Evolutionary conservation across 2,888 invertebrate genomes (phyloP).

Genomic region (Ypsolopha sequella): DNA sequence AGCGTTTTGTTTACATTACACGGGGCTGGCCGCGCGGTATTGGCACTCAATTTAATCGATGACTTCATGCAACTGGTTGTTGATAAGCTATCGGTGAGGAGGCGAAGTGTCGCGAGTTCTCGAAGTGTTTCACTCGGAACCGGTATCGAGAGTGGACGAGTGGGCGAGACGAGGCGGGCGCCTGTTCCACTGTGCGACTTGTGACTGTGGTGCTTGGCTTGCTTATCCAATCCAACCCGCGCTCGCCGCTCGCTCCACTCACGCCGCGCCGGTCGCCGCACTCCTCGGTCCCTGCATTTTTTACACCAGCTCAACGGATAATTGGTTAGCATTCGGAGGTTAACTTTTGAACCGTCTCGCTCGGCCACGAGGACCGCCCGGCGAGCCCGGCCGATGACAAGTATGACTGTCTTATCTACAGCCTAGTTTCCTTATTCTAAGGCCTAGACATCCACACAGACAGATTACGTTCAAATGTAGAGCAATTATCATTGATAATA

Average conservation of each 20-base stretch:
- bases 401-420: too few relatives aligned
- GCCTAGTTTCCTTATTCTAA: too few relatives aligned
- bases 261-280: conserved; percentile 6
- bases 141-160: conserved; percentile 29
- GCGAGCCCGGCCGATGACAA: background rate
- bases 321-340: conserved; percentile 53
- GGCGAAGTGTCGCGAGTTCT: conserved; percentile 14
- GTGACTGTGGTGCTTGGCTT: conserved; percentile 31
- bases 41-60: conserved; percentile 54
- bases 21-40: conserved; percentile 7
- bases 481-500: too few relatives aligned
- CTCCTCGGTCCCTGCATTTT: conserved; percentile 40
- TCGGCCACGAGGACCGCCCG: conserved; percentile 1
- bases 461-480: too few relatives aligned
- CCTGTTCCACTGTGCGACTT: conserved; percentile 30
- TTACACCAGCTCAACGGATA: conserved; percentile 34
- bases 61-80: conserved; percentile 61
- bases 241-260: conserved; percentile 3
- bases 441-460: too few relatives aligned
- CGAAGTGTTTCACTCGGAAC: conserved; percentile 10
- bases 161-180: conserved; percentile 11
- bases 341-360: conserved; percentile 36
- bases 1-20: conserved; percentile 7
- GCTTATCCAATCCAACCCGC: background rate
- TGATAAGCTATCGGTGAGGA: conserved; percentile 54